Conservation (phyloP, 2,113 vertebrate genomes). For the Mus musculus region GRCm39 chr16:72419001-72419500, state of each 20-base stretch:
- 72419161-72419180: background rate
- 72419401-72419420: background rate
- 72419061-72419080: background rate
- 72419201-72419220: background rate
- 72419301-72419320: conserved; percentile 28
- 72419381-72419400: conserved; percentile 8
- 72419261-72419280: conserved; percentile 9
- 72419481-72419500: background rate
- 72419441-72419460: conserved; percentile 40
- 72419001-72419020: background rate
- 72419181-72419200: background rate
- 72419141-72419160: background rate
- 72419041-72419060: background rate
- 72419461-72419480: background rate
- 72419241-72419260: conserved; percentile 5
- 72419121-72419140: background rate
- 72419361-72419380: conserved; percentile 42
- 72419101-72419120: background rate
- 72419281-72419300: conserved; percentile 40
- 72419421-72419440: background rate
- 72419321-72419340: conserved; percentile 35
- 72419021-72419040: background rate
- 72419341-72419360: background rate
- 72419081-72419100: background rate
- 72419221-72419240: background rate